Percentiles rank a stretch among this genome's conserved stretches.
Evolutionary conservation across 2,113 vertebrate species (phyloP).

Genomic region (Oophaga pumilio): DNA sequence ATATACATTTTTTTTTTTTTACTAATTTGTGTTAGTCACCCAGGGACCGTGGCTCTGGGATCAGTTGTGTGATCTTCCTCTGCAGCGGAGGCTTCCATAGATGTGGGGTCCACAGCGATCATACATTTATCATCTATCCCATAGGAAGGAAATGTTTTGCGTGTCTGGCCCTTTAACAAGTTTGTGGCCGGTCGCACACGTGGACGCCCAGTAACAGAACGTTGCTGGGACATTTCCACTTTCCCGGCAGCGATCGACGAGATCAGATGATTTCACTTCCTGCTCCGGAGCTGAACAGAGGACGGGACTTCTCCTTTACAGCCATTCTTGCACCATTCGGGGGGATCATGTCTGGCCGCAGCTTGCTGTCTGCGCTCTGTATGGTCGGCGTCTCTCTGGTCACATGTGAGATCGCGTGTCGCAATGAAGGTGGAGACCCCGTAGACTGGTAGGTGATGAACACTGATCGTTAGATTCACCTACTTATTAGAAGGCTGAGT

Average conservation of each 20-base stretch:
- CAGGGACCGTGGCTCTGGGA: no score
- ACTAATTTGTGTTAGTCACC: no score
- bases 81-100: no score
- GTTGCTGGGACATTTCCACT: background rate
- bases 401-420: conserved; percentile 78
- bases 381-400: conserved; percentile 46
- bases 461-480: background rate
- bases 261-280: conserved; percentile 37
- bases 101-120: no score
- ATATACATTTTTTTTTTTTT: no score
- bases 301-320: conserved; percentile 24
- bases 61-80: no score
- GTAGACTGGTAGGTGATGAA: conserved; percentile 88
- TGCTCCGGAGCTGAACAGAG: background rate
- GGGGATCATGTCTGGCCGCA: conserved; percentile 63
- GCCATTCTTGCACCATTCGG: background rate
- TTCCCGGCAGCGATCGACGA: background rate
- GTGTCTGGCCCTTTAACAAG: no score
- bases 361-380: conserved; percentile 60
- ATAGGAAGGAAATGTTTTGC: no score
- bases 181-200: background rate
- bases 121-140: no score
- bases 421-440: conserved; percentile 80
- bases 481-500: no score
- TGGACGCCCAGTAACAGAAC: background rate